These are phyloP conservation scores for Varanus komodoensis DNA, from an alignment of 2,113 vertebrate genomes.

Conservation along the genomic window DNA sequence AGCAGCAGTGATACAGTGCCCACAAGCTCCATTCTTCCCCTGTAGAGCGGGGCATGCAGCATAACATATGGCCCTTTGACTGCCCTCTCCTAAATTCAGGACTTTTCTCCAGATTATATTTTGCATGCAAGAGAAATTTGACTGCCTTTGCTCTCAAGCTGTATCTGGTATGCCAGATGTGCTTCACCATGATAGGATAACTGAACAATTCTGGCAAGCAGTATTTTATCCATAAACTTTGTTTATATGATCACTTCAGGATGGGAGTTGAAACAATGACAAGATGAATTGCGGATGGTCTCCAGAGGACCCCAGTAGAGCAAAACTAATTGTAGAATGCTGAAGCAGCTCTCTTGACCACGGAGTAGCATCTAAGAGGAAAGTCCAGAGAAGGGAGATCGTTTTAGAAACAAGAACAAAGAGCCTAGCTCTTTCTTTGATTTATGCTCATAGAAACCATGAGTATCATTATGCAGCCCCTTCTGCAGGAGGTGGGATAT, in stretches of 20 bases:
- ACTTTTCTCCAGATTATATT: background rate
- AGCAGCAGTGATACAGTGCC: too few species aligned
- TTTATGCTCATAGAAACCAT: background rate
- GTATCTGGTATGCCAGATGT: background rate
- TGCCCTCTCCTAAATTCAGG: background rate
- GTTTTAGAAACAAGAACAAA: background rate
- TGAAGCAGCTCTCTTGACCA: background rate
- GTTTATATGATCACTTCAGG: background rate
- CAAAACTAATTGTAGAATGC: background rate
- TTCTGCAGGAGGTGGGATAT: background rate
- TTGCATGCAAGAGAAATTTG: background rate
- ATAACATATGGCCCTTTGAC: background rate
- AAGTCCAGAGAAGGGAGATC: background rate
- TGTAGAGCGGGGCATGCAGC: background rate
- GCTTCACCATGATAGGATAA: background rate
- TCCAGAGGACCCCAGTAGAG: background rate
- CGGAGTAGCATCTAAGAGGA: background rate
- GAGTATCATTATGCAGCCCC: slow-evolving; percentile 56
- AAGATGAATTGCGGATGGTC: background rate
- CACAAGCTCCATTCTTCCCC: background rate
- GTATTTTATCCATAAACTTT: background rate
- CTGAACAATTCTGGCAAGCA: background rate
- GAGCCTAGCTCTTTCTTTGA: rapidly evolving
- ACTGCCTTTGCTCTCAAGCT: background rate
- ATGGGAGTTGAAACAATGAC: background rate